phyloP scores from a whole-genome alignment of 2,113 vertebrate species.

The Trichechus manatus region DNA sequence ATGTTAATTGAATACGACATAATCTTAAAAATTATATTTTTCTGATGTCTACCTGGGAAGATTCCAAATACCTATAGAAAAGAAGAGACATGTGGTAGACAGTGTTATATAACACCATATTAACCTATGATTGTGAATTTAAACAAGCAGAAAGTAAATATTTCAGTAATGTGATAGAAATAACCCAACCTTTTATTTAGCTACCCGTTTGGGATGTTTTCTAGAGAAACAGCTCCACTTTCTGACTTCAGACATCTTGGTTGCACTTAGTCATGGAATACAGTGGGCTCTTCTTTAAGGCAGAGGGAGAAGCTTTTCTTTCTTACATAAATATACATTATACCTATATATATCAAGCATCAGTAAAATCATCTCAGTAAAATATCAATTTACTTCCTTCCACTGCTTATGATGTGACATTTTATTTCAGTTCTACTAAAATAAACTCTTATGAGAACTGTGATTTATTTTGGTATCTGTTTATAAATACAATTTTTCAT shows the following conservation, averaged over 20 bases:
- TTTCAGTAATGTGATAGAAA: neutral
- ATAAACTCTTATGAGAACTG: neutral
- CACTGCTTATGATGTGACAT: neutral
- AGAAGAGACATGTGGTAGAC: neutral
- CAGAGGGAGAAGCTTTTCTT: neutral
- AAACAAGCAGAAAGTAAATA: neutral
- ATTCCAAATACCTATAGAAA: neutral
- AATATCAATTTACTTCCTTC: neutral
- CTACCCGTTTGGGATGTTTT: neutral
- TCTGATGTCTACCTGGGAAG: neutral
- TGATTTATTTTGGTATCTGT: neutral
- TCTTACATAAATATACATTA: neutral
- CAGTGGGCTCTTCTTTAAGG: neutral
- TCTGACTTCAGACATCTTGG: neutral
- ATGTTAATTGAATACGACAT: neutral
- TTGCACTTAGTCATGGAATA: neutral
- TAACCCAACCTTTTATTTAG: neutral
- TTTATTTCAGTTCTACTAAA: neutral
- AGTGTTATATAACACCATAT: neutral
- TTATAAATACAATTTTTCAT: neutral
- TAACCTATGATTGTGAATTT: neutral
- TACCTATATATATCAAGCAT: neutral
- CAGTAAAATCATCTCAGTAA: neutral
- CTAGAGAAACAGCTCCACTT: neutral
- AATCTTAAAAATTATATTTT: neutral